Evolutionary conservation across 2,888 invertebrate species (phyloP).

Genomic region (Hirudinaria manillensis): DNA sequence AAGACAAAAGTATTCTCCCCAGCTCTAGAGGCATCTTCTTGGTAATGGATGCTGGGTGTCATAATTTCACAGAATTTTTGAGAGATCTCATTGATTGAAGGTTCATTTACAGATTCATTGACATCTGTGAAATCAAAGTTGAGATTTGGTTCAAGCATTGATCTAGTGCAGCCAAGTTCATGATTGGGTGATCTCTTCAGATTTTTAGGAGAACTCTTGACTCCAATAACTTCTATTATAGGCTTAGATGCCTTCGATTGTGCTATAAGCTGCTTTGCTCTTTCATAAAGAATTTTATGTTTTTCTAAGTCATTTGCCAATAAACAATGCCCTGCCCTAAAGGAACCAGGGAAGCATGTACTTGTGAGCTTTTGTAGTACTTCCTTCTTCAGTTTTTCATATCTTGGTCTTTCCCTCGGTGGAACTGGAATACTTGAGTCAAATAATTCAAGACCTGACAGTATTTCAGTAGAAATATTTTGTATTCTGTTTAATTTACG

Average conservation of each 20-base stretch:
- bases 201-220: background rate
- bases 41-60: too few relatives aligned
- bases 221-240: slow-evolving; percentile 33
- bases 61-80: too few relatives aligned
- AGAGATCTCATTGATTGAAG: background rate
- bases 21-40: background rate
- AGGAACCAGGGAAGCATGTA: slow-evolving; percentile 41
- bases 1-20: background rate
- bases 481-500: background rate
- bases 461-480: background rate
- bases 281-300: slow-evolving; percentile 75
- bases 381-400: slow-evolving; percentile 76
- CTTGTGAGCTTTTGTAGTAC: slow-evolving; percentile 76
- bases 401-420: slow-evolving; percentile 62
- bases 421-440: too few relatives aligned
- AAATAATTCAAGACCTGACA: background rate
- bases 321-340: background rate
- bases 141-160: background rate
- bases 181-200: background rate
- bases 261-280: slow-evolving; percentile 80
- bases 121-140: background rate
- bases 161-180: background rate
- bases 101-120: background rate
- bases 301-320: slow-evolving; percentile 64
- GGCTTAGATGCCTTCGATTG: slow-evolving; percentile 61